Base-by-base conservation (phyloP, 1,140 invertebrate genomes). In the Philopotamus ludificatus region DNA sequence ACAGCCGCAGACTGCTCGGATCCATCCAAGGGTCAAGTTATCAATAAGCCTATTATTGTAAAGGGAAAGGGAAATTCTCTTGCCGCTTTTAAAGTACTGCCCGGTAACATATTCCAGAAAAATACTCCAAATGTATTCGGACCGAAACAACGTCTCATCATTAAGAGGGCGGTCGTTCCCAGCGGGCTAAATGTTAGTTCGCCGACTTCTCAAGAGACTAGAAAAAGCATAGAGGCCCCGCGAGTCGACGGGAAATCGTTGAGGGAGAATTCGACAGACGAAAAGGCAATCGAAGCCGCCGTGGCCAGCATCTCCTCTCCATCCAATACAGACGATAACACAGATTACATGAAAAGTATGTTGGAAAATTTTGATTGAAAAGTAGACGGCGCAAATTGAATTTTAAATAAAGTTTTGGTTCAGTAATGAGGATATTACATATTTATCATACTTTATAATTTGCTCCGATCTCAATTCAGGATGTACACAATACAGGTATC, bases 231-330 rank as follows among this genome's bases (percentile, higher is more conserved):
- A 1, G 57, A 60, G 26, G 20, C 15, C 25, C 20, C 21, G 12
- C 44, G 47, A 47, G 57, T 60, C 16, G 57, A 60, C 23, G 57
- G 57, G 16, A 65, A 70, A 18, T 50, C 60, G 7, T 20, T 66
- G 47, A 51, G 60, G 41, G 47, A 66, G 22, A 67, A 67, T 34
- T 55, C 57, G 9, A 64, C 39, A 1, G 65, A 63, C 22, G 68
- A 70, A 22, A 54, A 61, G n/a, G 68, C 65, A 12, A 70, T 70
- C 3, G 65, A 66, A 45, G 68, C 65, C 3, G 68, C 68, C 23
- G 68, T 70, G 18, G 68, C 68, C 2, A 67, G 68, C 45, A 70
- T 70, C 21, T 67, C 68, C 0, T n/a, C n/a, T n/a, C n/a, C n/a
- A n/a, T n/a, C n/a, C n/a, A n/a, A n/a, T n/a, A n/a, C n/a, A n/a